These are phyloP conservation scores for Microtus pennsylvanicus DNA, from an alignment of 2,113 vertebrate genomes.

Conservation along the genomic window DNA sequence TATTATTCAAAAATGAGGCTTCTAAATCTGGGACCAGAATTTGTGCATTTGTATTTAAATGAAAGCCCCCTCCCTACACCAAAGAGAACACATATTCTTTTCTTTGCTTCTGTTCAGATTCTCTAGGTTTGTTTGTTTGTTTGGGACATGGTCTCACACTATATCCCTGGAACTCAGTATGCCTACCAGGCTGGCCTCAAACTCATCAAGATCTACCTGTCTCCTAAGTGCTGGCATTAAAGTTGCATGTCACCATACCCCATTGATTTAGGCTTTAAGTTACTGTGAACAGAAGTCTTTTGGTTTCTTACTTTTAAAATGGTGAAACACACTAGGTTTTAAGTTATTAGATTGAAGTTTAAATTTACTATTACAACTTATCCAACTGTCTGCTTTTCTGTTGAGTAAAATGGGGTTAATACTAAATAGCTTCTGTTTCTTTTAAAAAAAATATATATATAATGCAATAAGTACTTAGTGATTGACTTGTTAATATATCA, in stretches of 20 bases:
- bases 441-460: not conserved
- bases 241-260: not conserved
- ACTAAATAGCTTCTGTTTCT: not conserved
- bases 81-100: not conserved
- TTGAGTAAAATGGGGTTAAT: constrained; percentile 11
- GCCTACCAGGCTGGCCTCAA: not conserved
- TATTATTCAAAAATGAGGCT: not conserved
- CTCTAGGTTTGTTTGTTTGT: not conserved
- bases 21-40: not conserved
- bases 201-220: not conserved
- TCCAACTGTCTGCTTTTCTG: not conserved
- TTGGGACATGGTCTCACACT: not conserved
- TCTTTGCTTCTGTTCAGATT: not conserved
- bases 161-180: not conserved
- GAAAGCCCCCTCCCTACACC: fast-evolving
- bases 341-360: constrained; percentile 2
- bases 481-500: not conserved
- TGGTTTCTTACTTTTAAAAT: not conserved
- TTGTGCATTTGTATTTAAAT: not conserved
- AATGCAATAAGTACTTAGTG: not conserved
- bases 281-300: not conserved
- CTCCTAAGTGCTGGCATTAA: not conserved
- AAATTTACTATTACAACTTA: constrained; percentile 18
- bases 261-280: constrained; percentile 8
- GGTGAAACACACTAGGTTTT: not conserved